Conservation (phyloP, 2,113 vertebrate genomes). For the Balaeniceps rex region DNA sequence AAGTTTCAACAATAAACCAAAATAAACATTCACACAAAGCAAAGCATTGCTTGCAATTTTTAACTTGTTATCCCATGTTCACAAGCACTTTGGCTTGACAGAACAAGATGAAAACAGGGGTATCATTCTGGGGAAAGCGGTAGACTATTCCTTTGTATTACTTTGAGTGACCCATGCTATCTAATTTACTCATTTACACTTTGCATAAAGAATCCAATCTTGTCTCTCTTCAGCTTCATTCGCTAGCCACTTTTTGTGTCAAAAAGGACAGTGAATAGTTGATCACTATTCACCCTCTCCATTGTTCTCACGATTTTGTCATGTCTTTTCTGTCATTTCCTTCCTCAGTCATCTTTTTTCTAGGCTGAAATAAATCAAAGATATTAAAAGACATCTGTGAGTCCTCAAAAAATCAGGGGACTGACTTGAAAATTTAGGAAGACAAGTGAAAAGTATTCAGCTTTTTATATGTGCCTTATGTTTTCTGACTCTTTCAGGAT, state of each 20-base stretch:
- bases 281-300: background rate
- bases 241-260: background rate
- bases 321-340: background rate
- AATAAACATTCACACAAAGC: background rate
- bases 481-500: background rate
- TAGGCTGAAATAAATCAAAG: background rate
- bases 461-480: background rate
- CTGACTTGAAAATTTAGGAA: background rate
- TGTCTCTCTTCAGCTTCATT: background rate
- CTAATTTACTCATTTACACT: background rate
- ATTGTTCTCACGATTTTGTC: background rate
- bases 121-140: background rate
- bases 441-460: background rate
- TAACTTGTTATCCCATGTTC: background rate
- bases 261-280: background rate
- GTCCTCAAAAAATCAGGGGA: background rate
- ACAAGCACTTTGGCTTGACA: background rate
- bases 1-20: background rate
- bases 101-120: background rate
- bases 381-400: background rate
- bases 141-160: background rate
- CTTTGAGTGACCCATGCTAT: background rate
- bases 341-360: background rate
- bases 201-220: background rate
- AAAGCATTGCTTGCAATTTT: background rate